These are phyloP conservation scores for Cottoperca gobio DNA, from an alignment of 2,797 vertebrate genomes.

Conservation along the genomic window DNA sequence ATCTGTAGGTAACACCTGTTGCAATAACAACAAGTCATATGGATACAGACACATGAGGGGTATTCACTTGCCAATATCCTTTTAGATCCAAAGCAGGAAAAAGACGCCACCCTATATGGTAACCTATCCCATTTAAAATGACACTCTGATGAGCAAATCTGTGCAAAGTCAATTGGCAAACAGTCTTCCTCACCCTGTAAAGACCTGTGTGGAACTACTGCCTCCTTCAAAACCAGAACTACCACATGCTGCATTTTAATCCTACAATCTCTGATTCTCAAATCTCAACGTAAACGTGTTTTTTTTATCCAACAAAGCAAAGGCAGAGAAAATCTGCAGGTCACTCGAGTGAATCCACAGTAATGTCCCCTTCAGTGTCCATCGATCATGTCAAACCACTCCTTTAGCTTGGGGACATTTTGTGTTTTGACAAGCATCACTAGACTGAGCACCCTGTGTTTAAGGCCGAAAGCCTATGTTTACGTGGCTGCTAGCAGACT, in stretches of 20 bases:
- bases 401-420: constrained; percentile 70
- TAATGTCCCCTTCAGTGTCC: constrained; percentile 63
- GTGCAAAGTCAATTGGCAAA: constrained; percentile 52
- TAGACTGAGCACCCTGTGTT: constrained; percentile 72
- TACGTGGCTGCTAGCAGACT: constrained; percentile 71
- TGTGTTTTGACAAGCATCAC: constrained; percentile 74
- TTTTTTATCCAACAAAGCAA: constrained; percentile 52
- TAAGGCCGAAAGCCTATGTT: constrained; percentile 74
- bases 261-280: constrained; percentile 50
- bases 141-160: constrained; percentile 71
- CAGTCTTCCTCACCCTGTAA: constrained; percentile 32
- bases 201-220: constrained; percentile 33
- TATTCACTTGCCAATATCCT: constrained; percentile 74
- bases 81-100: constrained; percentile 59
- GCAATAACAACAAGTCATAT: constrained; percentile 79
- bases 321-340: constrained; percentile 50
- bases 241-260: constrained; percentile 59
- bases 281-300: constrained; percentile 47
- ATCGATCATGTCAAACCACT: constrained; percentile 72
- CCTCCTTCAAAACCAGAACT: constrained; percentile 35
- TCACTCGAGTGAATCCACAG: constrained; percentile 53
- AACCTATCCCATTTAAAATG: constrained; percentile 64
- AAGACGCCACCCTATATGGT: constrained; percentile 51
- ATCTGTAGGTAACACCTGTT: constrained; percentile 81
- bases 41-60: constrained; percentile 74